Evolutionary conservation across 92 coral and sea anemone species (phyloP), one percentile per base, ranked within the genome.

Genomic region (Isaurus tuberculatus): DNA sequence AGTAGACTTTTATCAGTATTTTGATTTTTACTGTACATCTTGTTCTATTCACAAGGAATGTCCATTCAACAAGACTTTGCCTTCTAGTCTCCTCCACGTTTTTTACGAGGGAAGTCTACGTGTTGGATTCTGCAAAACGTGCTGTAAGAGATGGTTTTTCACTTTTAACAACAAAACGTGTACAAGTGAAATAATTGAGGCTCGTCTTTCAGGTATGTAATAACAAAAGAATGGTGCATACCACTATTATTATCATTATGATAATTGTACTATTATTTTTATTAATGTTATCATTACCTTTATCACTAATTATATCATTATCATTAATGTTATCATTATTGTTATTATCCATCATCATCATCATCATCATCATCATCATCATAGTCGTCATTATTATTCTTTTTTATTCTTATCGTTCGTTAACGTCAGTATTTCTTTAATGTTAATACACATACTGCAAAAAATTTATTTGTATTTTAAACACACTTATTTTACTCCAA

Each of bases 61-160:
- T 30, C 43, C 63, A 20, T 92, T 89, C 36, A 83, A 85, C 80
- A 92, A 92, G 73, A 65, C 75, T n/a, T 75, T 53, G 27, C 20
- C 85, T 30, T 70, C 68, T 14, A 92, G 86, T 64, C 63, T 87
- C 16, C 83, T 92, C 27, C 89, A 89, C 68, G 95, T 92, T 70
- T 68, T 78, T 25, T 92, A 89, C 70, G 95, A 92, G 73, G 95
- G 95, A 31, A 92, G 91, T 92, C 82, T 92, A 89, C 89, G 95
- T 40, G 87, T 84, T 68, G 95, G 93, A 15, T 92, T 86, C 88
- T 92, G 95, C 48, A 92, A 60, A 55, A 25, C 79, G 49, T 92
- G 95, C 51, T 92, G 95, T 77, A 92, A 92, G 73, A 89, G 95
- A 33, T 92, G 95, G 95, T 92, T 83, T 75, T 92, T 92, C 49